Base-by-base conservation (phyloP, 2,888 invertebrate species). In the Spialia ferax region DNA sequence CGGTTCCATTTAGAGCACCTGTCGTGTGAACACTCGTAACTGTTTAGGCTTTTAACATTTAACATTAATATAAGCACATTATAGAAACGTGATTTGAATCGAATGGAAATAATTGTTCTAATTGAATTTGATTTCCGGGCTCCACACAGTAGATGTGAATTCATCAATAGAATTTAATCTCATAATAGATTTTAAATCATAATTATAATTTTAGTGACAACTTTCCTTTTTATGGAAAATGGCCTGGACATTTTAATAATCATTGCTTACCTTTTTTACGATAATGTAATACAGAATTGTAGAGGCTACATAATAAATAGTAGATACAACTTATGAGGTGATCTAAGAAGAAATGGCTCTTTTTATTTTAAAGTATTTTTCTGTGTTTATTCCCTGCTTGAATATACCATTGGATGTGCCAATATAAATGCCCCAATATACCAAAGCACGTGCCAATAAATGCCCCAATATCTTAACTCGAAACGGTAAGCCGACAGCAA, bases 1-100 rank as follows among this genome's bases (percentile, higher is more conserved):
- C 69, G 69, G 71, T 71, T 70, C 59, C 48, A 74, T 23, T 62
- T 57, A 61, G 13, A 32, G 29, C 61, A 64, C 60, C 60, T 69
- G 69, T 15, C 18, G 56, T 52, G 45, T 62, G 48, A 26, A 62
- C 18, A 45, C 18, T 20, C 13, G 13, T 15, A 15, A 1, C 15
- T 45, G 42, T 62, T 10, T 22, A 35, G 35, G 32, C 13, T 18
- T 22, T 50, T 26, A 59, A 45, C 42, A 26, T 42, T 15, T 48
- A 13, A 32, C 48, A 50, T 48, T 61, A 61, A 60, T 60, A 45
- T 45, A 18, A 15, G 26, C 60, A 13, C 18, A 8, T 20, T n/a
- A 7, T 18, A 48, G 13, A n/a, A 32, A 54, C 62, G 73, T 69
- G 73, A 70, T 69, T 68, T 63, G 61, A 56, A 61, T 42, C 48